Evolutionary conservation across 2,797 vertebrate genomes (phyloP), one percentile per base, ranked within the genome.

Genomic region (Eidolon dupreanum): DNA sequence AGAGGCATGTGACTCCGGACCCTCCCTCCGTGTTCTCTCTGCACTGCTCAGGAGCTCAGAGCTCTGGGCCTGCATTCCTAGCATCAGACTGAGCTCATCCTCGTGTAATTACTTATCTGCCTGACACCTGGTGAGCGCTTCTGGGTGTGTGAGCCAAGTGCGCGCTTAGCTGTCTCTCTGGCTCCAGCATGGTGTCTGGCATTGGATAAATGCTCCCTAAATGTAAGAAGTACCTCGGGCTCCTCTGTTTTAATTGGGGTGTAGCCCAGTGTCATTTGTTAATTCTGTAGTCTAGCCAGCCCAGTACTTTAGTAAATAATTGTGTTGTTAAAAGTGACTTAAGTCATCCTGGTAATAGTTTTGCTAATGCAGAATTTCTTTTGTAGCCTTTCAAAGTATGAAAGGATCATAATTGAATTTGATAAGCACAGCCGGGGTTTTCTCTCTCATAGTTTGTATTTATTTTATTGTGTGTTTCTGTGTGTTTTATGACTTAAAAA

Each of bases 351-450:
- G 41, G 10, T 65, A 66, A 20, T 65, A 38, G 61, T 66, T 66
- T 51, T 15, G 22, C 66, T 49, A 41, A 74, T 53, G 11, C 28
- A n/a, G 53, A 71, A 77, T 88, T 93, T 81, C 38, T 15, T 57
- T 71, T 90, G 24, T 78, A 61, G 51, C 22, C n/a, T 93, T 89
- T 82, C 24, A 20, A 31, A 89, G 31, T 66, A n/a, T 51, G 78
- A 91, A 81, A 63, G 16, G 51, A 33, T 94, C 15, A 33, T 84
- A 68, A 74, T 36, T 82, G 59, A 85, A 81, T 91, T 86, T 86
- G 68, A n/a, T 85, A 82, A 88, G 36, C 33, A 33, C 70, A 90
- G 19, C 41, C 46, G 26, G 26, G 12, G 2, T 79, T 75, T 88
- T n/a, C 46, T n/a, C 53, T 31, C 16, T 36, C 31, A 3, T 61